Conservation (phyloP, 1,140 invertebrate genomes). For the Hormaphis cornu region DNA sequence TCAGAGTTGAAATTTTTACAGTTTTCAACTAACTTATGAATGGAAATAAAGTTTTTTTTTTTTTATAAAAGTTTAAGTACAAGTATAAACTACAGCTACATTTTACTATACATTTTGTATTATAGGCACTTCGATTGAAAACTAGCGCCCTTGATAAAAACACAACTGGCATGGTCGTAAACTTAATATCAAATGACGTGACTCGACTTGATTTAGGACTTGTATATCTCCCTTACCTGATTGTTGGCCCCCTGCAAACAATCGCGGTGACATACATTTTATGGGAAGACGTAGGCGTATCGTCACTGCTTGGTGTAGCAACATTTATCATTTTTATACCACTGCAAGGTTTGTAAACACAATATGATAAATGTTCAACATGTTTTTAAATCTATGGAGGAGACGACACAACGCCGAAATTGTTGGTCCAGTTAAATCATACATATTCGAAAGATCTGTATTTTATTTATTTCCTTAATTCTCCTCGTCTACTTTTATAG, state of each 20-base stretch:
- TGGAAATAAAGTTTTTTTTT: no score
- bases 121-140: slow-evolving; percentile 56
- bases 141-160: slow-evolving; percentile 62
- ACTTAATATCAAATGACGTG: slow-evolving; percentile 84
- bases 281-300: slow-evolving; percentile 60
- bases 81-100: no score
- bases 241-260: slow-evolving; percentile 73
- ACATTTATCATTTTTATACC: slow-evolving; percentile 73
- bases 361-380: no score
- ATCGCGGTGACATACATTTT: slow-evolving; percentile 65
- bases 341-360: slow-evolving; percentile 67
- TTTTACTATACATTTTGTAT: no score
- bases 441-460: no score
- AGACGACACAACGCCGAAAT: no score
- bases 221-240: slow-evolving; percentile 62
- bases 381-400: no score
- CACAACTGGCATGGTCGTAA: slow-evolving; percentile 79
- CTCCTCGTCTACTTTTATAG: slow-evolving; percentile 66
- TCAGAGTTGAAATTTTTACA: no score
- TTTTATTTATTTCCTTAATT: no score
- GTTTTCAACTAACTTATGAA: no score
- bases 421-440: no score
- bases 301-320: slow-evolving; percentile 65
- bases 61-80: no score
- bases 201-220: slow-evolving; percentile 59